Base-by-base conservation (phyloP, 2,113 vertebrate species). In the Seriola aureovittata region DNA sequence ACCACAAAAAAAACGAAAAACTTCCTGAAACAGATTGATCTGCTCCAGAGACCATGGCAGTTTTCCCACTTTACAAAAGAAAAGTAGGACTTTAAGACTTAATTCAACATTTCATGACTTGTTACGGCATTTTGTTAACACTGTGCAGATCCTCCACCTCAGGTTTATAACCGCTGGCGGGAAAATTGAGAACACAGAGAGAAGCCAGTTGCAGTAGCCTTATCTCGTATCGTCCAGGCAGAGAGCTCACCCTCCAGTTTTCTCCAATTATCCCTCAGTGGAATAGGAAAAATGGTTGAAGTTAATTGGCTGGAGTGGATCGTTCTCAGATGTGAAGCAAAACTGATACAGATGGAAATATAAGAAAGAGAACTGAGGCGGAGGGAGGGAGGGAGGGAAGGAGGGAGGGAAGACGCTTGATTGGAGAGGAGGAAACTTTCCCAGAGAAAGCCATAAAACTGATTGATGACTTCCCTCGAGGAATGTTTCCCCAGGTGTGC, bases 401-500 rank as follows among this genome's bases (percentile, higher is more conserved):
- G 68, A 71, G 54, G 73, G 74, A 67, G 86, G 81, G 86, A 82
- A 85, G 90, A 85, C 57, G 82, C 89, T 92, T 92, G 93, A 94
- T 92, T 94, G 93, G 89, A 92, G 85, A 80, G 81, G 89, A 89
- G 93, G 88, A 89, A 91, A 93, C 83, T 93, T 95, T 95, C 94
- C 92, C 95, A 95, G 92, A 93, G 93, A 93, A 94, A 86, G 79
- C 93, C 90, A 95, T 96, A 94, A 96, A 96, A 93, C 92, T 96
- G 95, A 96, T 95, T 95, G 94, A 96, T 95, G 94, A 93, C 95
- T 95, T 93, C 95, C 94, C 94, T 80, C 62, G 91, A 95, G 95
- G 91, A 95, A 94, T 93, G 93, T 94, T 94, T 95, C 95, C 93
- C 94, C 95, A 95, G 94, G 95, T 95, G 95, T 95, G 94, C 85